phyloP scores from a whole-genome alignment of 92 coral and sea anemone genomes.

The Epizoanthus scotinus region DNA sequence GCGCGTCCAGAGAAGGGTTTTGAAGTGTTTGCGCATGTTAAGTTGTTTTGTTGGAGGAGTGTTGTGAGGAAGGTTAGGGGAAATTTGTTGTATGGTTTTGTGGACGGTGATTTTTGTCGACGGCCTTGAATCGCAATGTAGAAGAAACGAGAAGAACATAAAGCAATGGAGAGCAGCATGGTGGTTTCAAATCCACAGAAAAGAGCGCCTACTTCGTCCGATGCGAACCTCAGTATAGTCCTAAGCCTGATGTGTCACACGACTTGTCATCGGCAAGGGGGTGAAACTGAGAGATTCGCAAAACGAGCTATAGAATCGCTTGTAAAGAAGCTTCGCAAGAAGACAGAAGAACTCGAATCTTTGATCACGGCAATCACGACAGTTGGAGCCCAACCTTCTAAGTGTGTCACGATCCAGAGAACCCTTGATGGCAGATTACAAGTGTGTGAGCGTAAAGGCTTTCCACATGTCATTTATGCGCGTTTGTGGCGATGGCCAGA shows the following conservation, averaged over 20 bases:
- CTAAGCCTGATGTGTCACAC: constrained; percentile 96
- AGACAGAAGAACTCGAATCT: constrained; percentile 96
- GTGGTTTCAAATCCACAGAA: constrained; percentile 86
- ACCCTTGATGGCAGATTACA: constrained; percentile 98
- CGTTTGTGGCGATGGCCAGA: constrained; percentile 99
- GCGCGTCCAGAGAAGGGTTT: constrained; percentile 66
- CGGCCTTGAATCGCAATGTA: constrained; percentile 42
- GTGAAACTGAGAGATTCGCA: constrained; percentile 99
- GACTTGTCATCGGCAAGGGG: constrained; percentile 98
- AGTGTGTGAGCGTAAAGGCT: constrained; percentile 99
- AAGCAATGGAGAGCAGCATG: constrained; percentile 89
- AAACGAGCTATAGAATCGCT: constrained; percentile 98
- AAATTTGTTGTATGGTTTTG: constrained; percentile 42
- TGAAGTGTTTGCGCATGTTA: constrained; percentile 87
- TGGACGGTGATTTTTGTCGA: constrained; percentile 46
- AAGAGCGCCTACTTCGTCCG: constrained; percentile 97
- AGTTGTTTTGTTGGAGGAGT: constrained; percentile 74
- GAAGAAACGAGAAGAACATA: constrained; percentile 64
- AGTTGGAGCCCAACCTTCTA: constrained; percentile 93
- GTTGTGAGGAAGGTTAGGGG: constrained; percentile 38
- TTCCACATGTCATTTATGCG: constrained; percentile 99
- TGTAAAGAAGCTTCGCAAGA: constrained; percentile 97
- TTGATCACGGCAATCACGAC: constrained; percentile 91
- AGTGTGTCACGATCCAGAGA: constrained; percentile 98
- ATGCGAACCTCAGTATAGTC: constrained; percentile 98